Base-by-base conservation (phyloP, 2,797 vertebrate genomes). In the Aselliscus stoliczkanus region DNA sequence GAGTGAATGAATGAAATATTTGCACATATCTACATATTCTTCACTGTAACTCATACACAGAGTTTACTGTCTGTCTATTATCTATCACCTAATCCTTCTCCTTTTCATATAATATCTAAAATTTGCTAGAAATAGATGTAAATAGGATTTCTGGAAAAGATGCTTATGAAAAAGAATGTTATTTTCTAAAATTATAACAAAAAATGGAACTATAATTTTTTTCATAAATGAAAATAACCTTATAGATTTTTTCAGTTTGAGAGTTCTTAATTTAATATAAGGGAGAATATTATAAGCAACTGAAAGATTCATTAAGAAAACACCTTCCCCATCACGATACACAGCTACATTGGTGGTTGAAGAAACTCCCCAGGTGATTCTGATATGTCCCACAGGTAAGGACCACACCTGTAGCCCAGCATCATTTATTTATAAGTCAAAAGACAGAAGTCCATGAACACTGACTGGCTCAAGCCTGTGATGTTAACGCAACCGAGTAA, bases 101-200 rank as follows among this genome's bases (percentile, higher is more conserved):
- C 8, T 50, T 39, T 73, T 84, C n/a, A 58, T 34, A 15, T 50
- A 50, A 13, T 50, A 58, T 79, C 29, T 83, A 17, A 72, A 77
- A 37, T 76, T 83, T 67, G 11, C 29, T 64, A 65, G n/a, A 79
- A 87, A 72, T 42, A 93, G 25, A 56, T 93, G 14, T 54, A 86
- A 75, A 58, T 83, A 11, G 25, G 4, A 58, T 64, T 86, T 86
- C 29, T 76, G 20, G 60, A 47, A 77, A 92, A 90, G 12, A 60
- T 34, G 5, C n/a, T 54, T 58, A 77, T 7, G 18, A 31, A 86
- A 95, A 81, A 5, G n/a, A 80, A 79, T 37, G 4, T 52, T n/a
- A 14, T 67, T 87, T 77, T 72, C 31, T 87, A 77, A 65, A 87
- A 20, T 64, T 90, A 15, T 65, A n/a, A n/a, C 9, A 67, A 31